Base-by-base conservation (phyloP, 2,888 invertebrate genomes). In the Mylabris sibirica region DNA sequence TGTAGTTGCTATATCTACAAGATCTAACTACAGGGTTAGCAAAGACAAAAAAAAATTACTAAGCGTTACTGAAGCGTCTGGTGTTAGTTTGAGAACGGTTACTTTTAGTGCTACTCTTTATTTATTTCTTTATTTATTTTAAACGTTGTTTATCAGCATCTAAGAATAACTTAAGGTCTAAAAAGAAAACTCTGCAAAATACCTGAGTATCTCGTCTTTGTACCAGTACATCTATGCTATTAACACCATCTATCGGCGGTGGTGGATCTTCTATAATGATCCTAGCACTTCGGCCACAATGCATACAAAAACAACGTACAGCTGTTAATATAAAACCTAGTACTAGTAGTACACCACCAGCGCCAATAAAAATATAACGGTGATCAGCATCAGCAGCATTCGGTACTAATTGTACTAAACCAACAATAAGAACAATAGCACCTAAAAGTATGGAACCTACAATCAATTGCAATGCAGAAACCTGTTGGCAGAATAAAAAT, bases 331-430 rank as follows among this genome's bases (percentile, higher is more conserved):
- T 81, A 4, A 91, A 85, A 3, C 92, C 93, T 11, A 89, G 83
- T 2, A 89, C 85, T 41, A 92, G 86, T 14, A 92, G 87, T 49
- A 89, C 87, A 2, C 87, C 89, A 3, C 92, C 92, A 0, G 89
- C 88, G 11, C 90, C 91, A 84, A 92, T 88, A 75, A 92, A 87
- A 75, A 90, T 89, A 82, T 90, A 92, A 66, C 91, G 89, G 80
- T 92, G 92, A 80, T 91, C 91, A 0, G 91, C 92, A 14, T 92
- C 92, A 79, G 92, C 92, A 0, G 93, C 92, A 14, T 92, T 91
- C 1, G 92, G 92, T 12, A 92, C 92, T 75, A 93, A 85, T 84
- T 93, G 93, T 72, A 93, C 92, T 81, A 93, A 84, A 30, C 93
- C 93, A 75, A 93, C 92, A 71, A 93, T 91, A 79, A 93, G 85